Evolutionary conservation across 2,797 vertebrate species (phyloP), one percentile per base, ranked within the genome.

Genomic region (Emydoidea blandingii): DNA sequence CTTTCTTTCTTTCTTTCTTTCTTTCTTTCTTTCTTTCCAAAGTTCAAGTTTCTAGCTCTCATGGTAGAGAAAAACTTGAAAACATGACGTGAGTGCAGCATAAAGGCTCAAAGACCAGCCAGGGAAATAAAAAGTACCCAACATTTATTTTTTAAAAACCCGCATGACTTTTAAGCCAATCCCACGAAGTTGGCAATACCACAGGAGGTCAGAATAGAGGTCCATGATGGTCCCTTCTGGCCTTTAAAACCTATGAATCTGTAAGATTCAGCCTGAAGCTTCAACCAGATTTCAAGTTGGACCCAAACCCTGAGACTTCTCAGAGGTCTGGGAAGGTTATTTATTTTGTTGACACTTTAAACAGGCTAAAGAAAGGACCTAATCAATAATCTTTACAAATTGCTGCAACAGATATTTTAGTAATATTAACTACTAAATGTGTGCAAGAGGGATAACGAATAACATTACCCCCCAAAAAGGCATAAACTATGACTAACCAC

Each of bases 271-370:
- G 12, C 18, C 53, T 54, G 74, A 50, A 86, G 53, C 83, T 80
- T 91, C 34, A 62, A 80, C 21, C 52, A 54, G 53, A 65, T 79
- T 84, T 50, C 62, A 37, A 57, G 4, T 16, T 72, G 44, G 41
- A 47, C 27, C 25, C 16, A 54, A 34, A 19, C 34, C 34, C 0
- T 0, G 1, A 1, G 29, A 27, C 44, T 68, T 31, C 54, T 78
- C 2, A 0, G 12, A 12, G 23, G n/a, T 23, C 41, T 37, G 12
- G 82, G 62, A 56, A 78, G 54, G 6, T 8, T 29, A 15, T 5
- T 76, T 37, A 41, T 56, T 2, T 0, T 54, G 72, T 41, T 21
- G 34, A 68, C 34, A 68, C 18, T 37, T 68, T 19, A 68, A 65
- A 68, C n/a, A 11, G n/a, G 3, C 18, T 68, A 68, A 68, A 68